phyloP scores from a whole-genome alignment of 2,888 invertebrate species.

The Diploptera punctata region DNA sequence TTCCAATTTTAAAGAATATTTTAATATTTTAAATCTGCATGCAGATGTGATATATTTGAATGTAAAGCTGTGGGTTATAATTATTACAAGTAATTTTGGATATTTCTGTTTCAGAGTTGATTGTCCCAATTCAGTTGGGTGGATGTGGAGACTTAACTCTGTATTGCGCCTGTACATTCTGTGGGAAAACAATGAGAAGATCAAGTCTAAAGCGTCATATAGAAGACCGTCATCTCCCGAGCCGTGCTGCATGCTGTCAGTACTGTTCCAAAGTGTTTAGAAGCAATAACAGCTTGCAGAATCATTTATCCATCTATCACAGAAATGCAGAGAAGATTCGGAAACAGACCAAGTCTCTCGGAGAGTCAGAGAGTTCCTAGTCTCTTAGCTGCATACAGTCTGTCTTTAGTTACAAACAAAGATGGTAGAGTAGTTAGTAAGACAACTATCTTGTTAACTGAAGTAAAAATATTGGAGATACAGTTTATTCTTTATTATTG shows the following conservation, averaged over 20 bases:
- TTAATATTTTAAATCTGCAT: too few species aligned
- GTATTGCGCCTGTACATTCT: constrained; percentile 34
- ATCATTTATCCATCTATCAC: constrained; percentile 42
- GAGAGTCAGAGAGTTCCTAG: too few species aligned
- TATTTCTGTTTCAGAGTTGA: background rate
- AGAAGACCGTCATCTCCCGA: constrained; percentile 40
- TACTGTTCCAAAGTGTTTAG: constrained; percentile 43
- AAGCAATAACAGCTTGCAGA: constrained; percentile 42
- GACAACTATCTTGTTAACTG: too few species aligned
- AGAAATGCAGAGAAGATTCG: constrained; percentile 14
- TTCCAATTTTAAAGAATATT: too few species aligned
- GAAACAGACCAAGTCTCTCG: background rate
- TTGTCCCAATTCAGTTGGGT: background rate
- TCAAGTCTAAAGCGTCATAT: constrained; percentile 43
- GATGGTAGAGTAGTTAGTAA: too few species aligned
- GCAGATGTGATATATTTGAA: too few species aligned
- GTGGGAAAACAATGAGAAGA: constrained; percentile 42
- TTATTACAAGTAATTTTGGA: background rate
- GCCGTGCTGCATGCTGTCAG: constrained; percentile 36
- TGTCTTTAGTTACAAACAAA: too few species aligned
- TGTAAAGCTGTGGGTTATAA: too few species aligned
- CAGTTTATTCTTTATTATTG: too few species aligned
- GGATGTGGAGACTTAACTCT: constrained; percentile 5
- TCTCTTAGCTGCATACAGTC: too few species aligned
- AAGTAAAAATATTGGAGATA: too few species aligned